Evolutionary conservation across 2,113 vertebrate species (phyloP).

Genomic region (Artemisiospiza belli): DNA sequence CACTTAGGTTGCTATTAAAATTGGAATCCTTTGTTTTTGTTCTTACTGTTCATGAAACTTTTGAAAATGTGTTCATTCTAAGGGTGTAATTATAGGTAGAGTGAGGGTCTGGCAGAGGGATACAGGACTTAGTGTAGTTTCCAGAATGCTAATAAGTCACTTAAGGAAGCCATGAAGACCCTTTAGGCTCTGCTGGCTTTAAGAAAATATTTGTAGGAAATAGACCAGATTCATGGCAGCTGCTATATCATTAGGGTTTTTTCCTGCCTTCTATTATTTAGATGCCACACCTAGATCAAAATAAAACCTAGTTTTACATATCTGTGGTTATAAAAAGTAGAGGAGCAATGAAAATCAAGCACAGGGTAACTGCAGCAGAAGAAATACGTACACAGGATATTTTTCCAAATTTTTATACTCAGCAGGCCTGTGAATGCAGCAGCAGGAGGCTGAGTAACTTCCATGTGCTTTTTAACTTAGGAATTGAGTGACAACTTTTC

Average conservation of each 20-base stretch:
- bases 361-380: neutral
- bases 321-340: neutral
- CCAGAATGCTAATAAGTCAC: neutral
- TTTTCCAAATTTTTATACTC: neutral
- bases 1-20: neutral
- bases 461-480: neutral
- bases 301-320: neutral
- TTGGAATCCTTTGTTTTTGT: neutral
- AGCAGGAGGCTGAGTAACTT: neutral
- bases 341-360: neutral
- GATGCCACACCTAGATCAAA: neutral
- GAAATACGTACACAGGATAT: neutral
- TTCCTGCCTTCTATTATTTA: neutral
- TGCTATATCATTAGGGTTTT: fast-evolving
- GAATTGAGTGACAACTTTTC: neutral
- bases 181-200: neutral
- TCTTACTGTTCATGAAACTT: neutral
- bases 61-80: neutral
- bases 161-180: neutral
- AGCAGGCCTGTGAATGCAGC: neutral
- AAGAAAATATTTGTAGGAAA: neutral
- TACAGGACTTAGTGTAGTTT: neutral
- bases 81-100: neutral
- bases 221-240: neutral
- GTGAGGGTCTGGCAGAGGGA: neutral